A percentile compares a stretch with the other conserved stretches of the same genome.
phyloP scores from a whole-genome alignment of 2,113 vertebrate genomes.

The Calidris pygmaea region DNA sequence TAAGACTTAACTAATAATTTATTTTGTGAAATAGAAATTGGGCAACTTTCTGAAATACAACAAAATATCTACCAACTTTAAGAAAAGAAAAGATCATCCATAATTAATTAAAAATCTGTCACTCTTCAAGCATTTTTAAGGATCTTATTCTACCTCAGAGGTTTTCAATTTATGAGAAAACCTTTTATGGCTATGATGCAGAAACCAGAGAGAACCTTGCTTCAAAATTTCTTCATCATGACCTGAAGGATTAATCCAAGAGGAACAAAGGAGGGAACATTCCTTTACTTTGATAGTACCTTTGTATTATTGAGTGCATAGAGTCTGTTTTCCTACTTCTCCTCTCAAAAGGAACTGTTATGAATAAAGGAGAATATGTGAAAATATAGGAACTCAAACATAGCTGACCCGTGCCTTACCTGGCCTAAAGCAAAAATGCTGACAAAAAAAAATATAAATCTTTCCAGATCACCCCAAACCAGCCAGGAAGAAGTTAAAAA shows the following conservation, averaged over 20 bases:
- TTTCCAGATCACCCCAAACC: fast-evolving
- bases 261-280: background rate
- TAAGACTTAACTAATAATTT: background rate
- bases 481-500: background rate
- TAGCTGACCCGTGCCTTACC: background rate
- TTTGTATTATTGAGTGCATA: background rate
- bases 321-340: background rate
- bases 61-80: background rate
- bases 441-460: background rate
- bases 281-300: background rate
- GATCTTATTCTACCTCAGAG: background rate
- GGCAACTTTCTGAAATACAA: background rate
- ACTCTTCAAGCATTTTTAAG: background rate
- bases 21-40: background rate
- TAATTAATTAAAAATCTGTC: constrained; percentile 45
- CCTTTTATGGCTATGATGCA: background rate
- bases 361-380: background rate
- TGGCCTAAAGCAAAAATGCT: background rate
- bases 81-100: constrained; percentile 4
- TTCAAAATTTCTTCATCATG: background rate
- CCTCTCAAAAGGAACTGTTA: background rate
- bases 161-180: background rate
- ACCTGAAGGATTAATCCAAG: background rate
- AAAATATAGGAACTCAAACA: background rate
- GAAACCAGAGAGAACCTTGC: background rate